Percentiles rank a stretch among this genome's conserved stretches.
Conservation (phyloP, 2,888 invertebrate genomes). For the Arrhopalites spinosus region DNA sequence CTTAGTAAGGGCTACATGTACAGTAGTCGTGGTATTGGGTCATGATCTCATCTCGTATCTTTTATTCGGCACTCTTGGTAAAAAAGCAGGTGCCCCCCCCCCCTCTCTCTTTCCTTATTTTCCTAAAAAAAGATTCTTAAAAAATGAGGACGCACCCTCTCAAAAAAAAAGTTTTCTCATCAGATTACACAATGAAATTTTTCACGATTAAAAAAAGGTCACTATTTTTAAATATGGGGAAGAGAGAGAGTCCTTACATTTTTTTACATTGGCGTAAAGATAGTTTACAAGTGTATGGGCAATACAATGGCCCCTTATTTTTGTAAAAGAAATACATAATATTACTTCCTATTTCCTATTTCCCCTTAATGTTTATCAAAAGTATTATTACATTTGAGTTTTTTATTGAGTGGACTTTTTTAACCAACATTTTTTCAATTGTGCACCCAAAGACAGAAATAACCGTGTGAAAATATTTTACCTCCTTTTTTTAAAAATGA, state of each 20-base stretch:
- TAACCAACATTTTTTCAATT: not conserved
- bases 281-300: not conserved
- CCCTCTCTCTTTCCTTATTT: no score
- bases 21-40: constrained; percentile 15
- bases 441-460: not conserved
- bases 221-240: not conserved
- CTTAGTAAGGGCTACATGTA: not conserved
- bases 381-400: not conserved
- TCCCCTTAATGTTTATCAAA: not conserved
- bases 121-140: constrained; percentile 35
- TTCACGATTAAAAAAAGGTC: constrained; percentile 29
- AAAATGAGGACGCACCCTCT: constrained; percentile 41
- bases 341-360: not conserved
- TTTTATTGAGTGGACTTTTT: no score
- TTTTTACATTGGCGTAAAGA: not conserved
- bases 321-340: not conserved
- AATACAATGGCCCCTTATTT: not conserved
- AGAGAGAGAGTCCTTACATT: no score
- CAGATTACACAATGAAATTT: constrained; percentile 31
- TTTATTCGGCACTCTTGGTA: constrained; percentile 33
- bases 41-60: constrained; percentile 26
- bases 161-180: constrained; percentile 38
- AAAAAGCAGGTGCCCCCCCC: constrained; percentile 44
- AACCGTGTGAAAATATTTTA: constrained; percentile 39
- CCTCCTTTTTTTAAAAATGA: not conserved